Conservation (phyloP, 2,113 vertebrate genomes). For the Odocoileus hemionus region DNA sequence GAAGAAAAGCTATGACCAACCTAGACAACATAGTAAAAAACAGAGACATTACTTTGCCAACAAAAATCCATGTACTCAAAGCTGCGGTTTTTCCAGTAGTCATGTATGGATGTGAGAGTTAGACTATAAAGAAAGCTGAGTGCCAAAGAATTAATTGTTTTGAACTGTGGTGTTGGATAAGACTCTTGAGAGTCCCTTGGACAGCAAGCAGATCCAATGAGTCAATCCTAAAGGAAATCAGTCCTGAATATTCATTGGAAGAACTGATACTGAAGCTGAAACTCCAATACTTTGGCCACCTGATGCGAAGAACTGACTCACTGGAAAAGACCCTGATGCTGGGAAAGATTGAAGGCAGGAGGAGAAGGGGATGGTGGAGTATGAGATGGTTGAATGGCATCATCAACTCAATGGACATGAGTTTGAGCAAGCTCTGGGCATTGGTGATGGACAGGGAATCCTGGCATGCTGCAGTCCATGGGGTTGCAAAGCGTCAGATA, state of each 20-base stretch:
- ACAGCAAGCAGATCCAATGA: not conserved
- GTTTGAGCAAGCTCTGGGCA: not conserved
- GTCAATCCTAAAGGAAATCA: not conserved
- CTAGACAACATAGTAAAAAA: not conserved
- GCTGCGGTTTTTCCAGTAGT: not conserved
- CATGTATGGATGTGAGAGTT: not conserved
- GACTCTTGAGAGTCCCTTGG: not conserved
- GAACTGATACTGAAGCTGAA: not conserved
- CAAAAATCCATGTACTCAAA: not conserved
- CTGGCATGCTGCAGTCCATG: not conserved
- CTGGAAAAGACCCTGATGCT: not conserved
- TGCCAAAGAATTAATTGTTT: not conserved
- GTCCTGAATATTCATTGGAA: not conserved
- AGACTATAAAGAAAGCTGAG: not conserved
- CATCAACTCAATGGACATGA: not conserved
- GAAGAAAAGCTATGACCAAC: not conserved
- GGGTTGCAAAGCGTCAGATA: accelerated
- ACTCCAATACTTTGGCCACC: not conserved
- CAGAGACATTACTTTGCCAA: not conserved
- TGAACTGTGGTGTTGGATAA: not conserved
- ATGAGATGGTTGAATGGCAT: not conserved
- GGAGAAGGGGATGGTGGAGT: not conserved
- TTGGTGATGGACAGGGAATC: not conserved
- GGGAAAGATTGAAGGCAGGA: not conserved
- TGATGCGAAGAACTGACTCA: not conserved